A percentile compares a stretch with the other conserved stretches of the same genome.
phyloP scores from a whole-genome alignment of 2,888 invertebrate species.

The Hirtodrosophila histrioides region DNA sequence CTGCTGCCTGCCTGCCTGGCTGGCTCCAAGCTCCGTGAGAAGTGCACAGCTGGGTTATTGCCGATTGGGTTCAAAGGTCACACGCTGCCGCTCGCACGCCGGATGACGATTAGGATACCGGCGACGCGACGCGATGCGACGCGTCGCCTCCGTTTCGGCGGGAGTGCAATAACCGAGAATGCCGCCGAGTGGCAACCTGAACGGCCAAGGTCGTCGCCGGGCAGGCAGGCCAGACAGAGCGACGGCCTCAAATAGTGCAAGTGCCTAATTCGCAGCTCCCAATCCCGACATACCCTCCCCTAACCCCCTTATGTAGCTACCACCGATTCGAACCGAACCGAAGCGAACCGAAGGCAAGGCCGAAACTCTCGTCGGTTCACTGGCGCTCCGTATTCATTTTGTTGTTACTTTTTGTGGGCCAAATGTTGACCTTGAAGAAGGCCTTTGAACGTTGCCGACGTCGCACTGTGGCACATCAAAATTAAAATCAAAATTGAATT shows the following conservation, averaged over 20 bases:
- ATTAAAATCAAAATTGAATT: not conserved
- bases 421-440: conserved; percentile 66
- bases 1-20: too few species aligned
- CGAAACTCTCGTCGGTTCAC: conserved; percentile 15
- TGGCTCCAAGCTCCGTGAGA: conserved; percentile 34
- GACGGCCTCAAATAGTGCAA: conserved; percentile 49
- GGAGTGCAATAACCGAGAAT: conserved; percentile 43
- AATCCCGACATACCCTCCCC: conserved; percentile 21
- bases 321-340: conserved; percentile 9
- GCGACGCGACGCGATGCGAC: too few species aligned
- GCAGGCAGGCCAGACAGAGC: conserved; percentile 51
- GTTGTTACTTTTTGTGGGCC: conserved; percentile 21
- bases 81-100: conserved; percentile 1
- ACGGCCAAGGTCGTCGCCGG: conserved; percentile 45
- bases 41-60: conserved; percentile 32
- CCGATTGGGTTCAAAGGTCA: conserved; percentile 53
- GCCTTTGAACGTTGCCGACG: conserved; percentile 34
- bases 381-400: conserved; percentile 5
- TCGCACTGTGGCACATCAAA: conserved; percentile 31
- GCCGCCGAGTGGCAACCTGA: conserved; percentile 20
- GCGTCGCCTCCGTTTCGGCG: conserved; percentile 3
- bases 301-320: conserved; percentile 7
- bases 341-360: conserved; percentile 11
- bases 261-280: conserved; percentile 47
- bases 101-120: too few species aligned